These are phyloP conservation scores for Sapayoa aenigma DNA, from an alignment of 2,113 vertebrate genomes.

Conservation along the genomic window DNA sequence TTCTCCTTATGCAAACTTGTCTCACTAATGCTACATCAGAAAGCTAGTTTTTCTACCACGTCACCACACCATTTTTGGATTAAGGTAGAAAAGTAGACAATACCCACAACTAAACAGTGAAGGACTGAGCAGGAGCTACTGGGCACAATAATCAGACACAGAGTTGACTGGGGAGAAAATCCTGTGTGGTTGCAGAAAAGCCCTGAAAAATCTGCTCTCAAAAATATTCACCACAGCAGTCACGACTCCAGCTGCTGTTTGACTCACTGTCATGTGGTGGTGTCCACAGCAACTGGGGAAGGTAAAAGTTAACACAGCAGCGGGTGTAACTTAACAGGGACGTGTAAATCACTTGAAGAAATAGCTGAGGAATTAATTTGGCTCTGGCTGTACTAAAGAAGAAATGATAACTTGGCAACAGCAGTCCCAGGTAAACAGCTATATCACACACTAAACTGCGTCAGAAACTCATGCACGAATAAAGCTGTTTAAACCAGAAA, in stretches of 20 bases:
- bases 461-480: background rate
- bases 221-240: background rate
- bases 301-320: background rate
- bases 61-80: background rate
- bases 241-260: background rate
- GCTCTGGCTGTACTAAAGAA: background rate
- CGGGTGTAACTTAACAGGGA: background rate
- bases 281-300: background rate
- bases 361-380: background rate
- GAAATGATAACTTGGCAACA: background rate
- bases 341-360: background rate
- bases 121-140: background rate
- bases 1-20: background rate
- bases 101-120: background rate
- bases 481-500: background rate
- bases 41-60: background rate
- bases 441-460: background rate
- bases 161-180: background rate
- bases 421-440: background rate
- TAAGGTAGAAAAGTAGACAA: background rate
- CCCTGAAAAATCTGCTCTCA: background rate
- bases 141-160: background rate
- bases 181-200: background rate
- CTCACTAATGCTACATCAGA: background rate
- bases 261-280: rapidly evolving